Conservation (phyloP, 2,888 invertebrate species). For the Morinoia aosen region DNA sequence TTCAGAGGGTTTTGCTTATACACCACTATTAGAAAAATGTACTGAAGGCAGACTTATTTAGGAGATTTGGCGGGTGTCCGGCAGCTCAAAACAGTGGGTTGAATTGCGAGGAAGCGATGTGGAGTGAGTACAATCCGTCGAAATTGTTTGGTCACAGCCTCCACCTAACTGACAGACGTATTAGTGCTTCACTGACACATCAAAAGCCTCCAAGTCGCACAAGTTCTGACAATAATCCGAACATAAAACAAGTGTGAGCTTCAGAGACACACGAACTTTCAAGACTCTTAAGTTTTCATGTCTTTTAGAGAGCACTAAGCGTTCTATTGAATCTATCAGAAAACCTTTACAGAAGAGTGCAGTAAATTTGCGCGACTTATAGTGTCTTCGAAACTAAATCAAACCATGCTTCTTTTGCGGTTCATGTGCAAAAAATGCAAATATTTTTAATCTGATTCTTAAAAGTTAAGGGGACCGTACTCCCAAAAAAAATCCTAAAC, state of each 20-base stretch:
- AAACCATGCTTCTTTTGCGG: neutral
- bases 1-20: neutral
- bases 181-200: neutral
- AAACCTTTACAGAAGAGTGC: neutral
- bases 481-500: too few species aligned
- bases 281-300: neutral
- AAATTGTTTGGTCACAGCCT: neutral
- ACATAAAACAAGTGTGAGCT: neutral
- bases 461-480: too few species aligned
- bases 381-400: neutral
- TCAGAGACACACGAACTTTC: neutral
- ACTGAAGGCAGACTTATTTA: neutral
- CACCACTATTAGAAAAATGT: neutral
- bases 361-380: neutral
- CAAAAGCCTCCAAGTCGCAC: neutral
- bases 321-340: neutral
- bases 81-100: neutral
- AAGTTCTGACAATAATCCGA: neutral
- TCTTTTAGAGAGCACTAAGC: neutral
- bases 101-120: neutral
- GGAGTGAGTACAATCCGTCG: neutral
- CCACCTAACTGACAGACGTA: neutral
- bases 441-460: too few species aligned
- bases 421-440: too few species aligned
- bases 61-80: neutral